Conservation (phyloP, 2,113 vertebrate species). For the Neopipo cinnamomea region DNA sequence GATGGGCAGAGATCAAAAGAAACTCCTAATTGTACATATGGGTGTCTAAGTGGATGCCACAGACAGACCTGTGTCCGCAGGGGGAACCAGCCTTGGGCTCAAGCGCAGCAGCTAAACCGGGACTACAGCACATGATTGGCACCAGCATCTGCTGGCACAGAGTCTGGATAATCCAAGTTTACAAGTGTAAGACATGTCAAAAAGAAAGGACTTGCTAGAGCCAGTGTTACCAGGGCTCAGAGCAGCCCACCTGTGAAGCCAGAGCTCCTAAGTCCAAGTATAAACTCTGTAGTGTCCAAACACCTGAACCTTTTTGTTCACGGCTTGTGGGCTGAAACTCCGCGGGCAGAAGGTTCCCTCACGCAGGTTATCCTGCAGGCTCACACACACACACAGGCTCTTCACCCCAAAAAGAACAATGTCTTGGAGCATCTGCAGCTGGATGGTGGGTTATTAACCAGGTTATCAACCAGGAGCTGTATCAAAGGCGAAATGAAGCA, state of each 20-base stretch:
- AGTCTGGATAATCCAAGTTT: background rate
- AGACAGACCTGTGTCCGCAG: background rate
- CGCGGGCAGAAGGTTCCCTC: background rate
- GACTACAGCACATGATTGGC: slow-evolving; percentile 22
- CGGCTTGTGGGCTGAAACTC: background rate
- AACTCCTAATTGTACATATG: background rate
- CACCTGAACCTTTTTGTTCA: fast-evolving
- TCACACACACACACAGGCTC: background rate
- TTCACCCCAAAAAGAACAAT: background rate
- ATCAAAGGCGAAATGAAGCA: background rate
- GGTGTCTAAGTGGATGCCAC: background rate
- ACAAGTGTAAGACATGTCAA: background rate
- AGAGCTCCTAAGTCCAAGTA: background rate
- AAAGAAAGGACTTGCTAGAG: background rate
- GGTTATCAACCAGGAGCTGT: background rate
- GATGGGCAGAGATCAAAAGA: background rate
- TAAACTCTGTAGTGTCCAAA: background rate
- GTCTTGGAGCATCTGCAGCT: background rate
- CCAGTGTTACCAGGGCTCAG: background rate
- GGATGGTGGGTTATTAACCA: background rate
- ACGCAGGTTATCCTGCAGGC: background rate
- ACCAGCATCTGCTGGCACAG: slow-evolving; percentile 24
- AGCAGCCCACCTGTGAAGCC: background rate
- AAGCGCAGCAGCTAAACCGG: background rate
- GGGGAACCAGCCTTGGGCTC: background rate